These are phyloP conservation scores for Kryptolebias marmoratus DNA, from an alignment of 2,113 vertebrate genomes.

Conservation along the genomic window DNA sequence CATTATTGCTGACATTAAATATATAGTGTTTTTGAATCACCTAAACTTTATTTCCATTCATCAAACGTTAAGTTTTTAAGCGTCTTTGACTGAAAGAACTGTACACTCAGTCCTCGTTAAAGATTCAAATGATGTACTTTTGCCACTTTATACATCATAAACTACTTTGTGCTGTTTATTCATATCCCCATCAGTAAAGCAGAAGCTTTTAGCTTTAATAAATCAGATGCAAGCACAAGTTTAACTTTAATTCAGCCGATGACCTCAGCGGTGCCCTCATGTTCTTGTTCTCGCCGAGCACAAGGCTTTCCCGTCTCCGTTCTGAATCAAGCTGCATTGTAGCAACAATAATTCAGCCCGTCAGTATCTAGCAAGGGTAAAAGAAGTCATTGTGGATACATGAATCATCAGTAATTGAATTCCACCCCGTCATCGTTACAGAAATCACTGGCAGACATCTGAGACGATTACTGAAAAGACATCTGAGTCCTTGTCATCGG, in stretches of 20 bases:
- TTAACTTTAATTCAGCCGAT: neutral
- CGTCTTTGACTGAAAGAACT: too few relatives aligned
- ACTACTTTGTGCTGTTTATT: too few relatives aligned
- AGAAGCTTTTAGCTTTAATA: too few relatives aligned
- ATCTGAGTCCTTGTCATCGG: constrained; percentile 50
- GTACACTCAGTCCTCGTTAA: too few relatives aligned
- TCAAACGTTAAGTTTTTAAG: too few relatives aligned
- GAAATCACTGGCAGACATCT: constrained; percentile 17
- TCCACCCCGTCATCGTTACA: constrained; percentile 9
- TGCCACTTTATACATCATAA: too few relatives aligned
- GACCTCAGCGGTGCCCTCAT: neutral
- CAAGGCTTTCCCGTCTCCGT: neutral
- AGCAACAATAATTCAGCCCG: neutral
- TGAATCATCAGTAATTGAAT: constrained; percentile 24
- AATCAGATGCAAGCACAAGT: neutral
- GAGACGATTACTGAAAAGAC: constrained; percentile 35
- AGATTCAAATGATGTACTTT: too few relatives aligned
- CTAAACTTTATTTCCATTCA: too few relatives aligned
- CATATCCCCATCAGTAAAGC: too few relatives aligned
- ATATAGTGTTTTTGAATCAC: too few relatives aligned
- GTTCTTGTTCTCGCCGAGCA: neutral
- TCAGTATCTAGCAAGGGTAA: neutral
- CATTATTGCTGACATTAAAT: too few relatives aligned
- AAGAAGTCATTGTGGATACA: constrained; percentile 6
- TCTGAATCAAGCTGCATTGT: neutral